A percentile compares a stretch with the other conserved stretches of the same genome.
These are phyloP conservation scores for Spicauda simplicius DNA, from an alignment of 2,888 invertebrate genomes.

Conservation along the genomic window DNA sequence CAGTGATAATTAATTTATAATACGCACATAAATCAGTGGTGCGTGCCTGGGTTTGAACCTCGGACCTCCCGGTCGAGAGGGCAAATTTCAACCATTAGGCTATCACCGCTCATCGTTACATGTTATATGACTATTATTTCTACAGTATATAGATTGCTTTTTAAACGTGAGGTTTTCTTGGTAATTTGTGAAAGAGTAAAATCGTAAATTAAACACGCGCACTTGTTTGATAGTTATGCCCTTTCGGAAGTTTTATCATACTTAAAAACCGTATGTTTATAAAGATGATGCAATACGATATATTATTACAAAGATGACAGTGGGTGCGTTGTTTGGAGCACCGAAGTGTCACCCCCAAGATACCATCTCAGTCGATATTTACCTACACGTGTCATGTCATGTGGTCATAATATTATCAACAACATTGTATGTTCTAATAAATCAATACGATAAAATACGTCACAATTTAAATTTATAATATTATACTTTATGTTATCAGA, in stretches of 20 bases:
- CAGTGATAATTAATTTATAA: no score
- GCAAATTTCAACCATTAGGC: no score
- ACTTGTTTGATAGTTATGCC: background rate
- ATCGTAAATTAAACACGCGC: no score
- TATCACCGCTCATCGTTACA: no score
- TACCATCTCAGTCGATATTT: background rate
- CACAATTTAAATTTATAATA: background rate
- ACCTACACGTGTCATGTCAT: background rate
- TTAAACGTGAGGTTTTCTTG: background rate
- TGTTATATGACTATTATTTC: no score
- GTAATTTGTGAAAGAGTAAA: background rate
- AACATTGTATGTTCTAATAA: slow-evolving; percentile 1
- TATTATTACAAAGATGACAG: slow-evolving; percentile 8
- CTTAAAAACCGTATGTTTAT: background rate
- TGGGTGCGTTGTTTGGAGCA: background rate
- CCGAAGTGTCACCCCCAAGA: background rate
- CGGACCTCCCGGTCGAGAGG: no score
- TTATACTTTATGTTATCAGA: background rate
- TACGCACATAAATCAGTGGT: no score
- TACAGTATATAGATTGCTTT: no score
- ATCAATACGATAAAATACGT: background rate
- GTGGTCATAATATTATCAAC: background rate
- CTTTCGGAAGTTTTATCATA: background rate
- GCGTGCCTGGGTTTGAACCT: no score
- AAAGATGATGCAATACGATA: slow-evolving; percentile 15